These are phyloP conservation scores for Pelecanus crispus DNA, from an alignment of 2,113 vertebrate species.

Conservation along the genomic window DNA sequence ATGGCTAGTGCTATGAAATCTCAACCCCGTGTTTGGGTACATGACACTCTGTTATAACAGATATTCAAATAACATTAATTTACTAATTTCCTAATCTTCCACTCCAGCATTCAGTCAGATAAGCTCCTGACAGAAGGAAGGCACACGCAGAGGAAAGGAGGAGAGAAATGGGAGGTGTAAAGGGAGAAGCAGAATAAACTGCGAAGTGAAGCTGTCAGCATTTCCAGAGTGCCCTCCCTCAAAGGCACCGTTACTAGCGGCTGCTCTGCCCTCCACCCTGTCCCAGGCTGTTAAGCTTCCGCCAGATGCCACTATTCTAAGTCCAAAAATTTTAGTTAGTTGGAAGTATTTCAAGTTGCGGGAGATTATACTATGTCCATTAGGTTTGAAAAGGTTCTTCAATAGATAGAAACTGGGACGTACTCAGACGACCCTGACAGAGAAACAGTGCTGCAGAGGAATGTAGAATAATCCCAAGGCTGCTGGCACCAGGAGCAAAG, in stretches of 20 bases:
- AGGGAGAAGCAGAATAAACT: neutral
- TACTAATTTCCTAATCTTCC: neutral
- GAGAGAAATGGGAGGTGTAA: neutral
- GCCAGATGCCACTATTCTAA: neutral
- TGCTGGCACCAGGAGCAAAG: neutral
- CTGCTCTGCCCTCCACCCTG: neutral
- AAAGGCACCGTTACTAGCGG: neutral
- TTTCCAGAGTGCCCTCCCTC: neutral
- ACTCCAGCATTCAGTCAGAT: neutral
- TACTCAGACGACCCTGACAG: neutral
- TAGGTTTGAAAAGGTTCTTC: neutral
- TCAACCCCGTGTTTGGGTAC: neutral
- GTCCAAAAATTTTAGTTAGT: neutral
- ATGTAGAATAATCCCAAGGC: neutral
- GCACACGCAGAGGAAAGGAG: neutral
- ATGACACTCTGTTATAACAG: neutral
- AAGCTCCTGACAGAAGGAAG: neutral
- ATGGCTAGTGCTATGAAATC: neutral
- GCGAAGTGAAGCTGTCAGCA: neutral
- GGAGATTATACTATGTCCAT: neutral
- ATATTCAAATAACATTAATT: neutral
- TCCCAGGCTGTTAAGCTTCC: neutral
- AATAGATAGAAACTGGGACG: neutral
- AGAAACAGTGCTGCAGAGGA: neutral
- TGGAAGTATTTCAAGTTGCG: neutral